phyloP scores from a whole-genome alignment of 2,797 vertebrate species.

The Silurus lanzhouensis region DNA sequence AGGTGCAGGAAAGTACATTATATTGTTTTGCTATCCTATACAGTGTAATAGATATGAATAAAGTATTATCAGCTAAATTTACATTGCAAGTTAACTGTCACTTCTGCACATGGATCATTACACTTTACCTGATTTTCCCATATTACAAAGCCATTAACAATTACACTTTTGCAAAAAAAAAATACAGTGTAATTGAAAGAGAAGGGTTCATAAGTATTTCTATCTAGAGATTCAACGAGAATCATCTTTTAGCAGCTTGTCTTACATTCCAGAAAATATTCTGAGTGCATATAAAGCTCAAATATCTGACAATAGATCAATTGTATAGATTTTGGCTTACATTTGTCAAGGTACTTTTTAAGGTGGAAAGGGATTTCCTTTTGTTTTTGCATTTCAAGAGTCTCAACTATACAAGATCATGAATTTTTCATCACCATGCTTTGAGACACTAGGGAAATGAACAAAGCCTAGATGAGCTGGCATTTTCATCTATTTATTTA shows the following conservation, averaged over 20 bases:
- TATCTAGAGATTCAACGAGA: neutral
- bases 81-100: neutral
- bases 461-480: constrained; percentile 22
- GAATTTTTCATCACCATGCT: constrained; percentile 42
- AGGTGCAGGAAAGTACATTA: neutral
- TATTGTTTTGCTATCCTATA: neutral
- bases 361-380: constrained; percentile 9
- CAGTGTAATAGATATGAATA: neutral
- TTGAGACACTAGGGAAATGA: constrained; percentile 34
- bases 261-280: neutral
- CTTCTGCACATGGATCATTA: neutral
- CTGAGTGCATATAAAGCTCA: neutral
- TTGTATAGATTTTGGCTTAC: neutral
- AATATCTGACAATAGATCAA: neutral
- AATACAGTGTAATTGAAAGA: neutral
- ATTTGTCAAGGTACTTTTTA: neutral
- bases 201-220: neutral
- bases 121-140: neutral
- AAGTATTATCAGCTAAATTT: neutral
- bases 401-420: constrained; percentile 30
- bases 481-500: constrained; percentile 13
- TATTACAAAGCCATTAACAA: neutral
- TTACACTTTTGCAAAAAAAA: neutral
- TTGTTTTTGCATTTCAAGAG: constrained; percentile 16
- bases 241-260: neutral